Percentiles rank a stretch among this genome's conserved stretches.
These are phyloP conservation scores for Rattus rattus DNA, from an alignment of 2,113 vertebrate genomes.

Conservation along the genomic window DNA sequence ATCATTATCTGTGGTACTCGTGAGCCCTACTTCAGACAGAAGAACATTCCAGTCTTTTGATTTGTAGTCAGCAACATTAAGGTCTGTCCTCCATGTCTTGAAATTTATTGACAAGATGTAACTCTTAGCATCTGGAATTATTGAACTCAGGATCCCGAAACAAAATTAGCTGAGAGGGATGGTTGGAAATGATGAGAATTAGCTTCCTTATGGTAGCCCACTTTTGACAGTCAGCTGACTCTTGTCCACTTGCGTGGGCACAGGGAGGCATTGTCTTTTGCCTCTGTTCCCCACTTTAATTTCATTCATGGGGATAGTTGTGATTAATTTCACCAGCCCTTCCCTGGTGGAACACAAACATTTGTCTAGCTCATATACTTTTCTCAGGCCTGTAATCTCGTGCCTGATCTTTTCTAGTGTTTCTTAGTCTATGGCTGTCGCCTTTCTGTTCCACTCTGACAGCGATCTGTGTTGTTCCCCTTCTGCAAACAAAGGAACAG, in stretches of 20 bases:
- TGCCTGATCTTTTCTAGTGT: conserved; percentile 68
- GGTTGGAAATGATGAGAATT: not conserved
- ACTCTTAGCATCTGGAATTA: not conserved
- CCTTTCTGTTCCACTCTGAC: conserved; percentile 79
- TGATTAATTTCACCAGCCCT: not conserved
- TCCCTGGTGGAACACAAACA: not conserved
- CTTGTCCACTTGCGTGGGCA: not conserved
- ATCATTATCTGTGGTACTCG: not conserved
- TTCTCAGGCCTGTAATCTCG: not conserved
- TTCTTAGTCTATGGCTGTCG: conserved; percentile 57
- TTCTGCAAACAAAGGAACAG: conserved; percentile 75
- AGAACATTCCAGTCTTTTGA: not conserved
- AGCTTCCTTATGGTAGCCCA: not conserved
- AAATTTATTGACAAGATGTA: not conserved
- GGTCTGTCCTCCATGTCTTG: not conserved
- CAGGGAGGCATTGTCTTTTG: not conserved
- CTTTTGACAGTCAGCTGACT: not conserved
- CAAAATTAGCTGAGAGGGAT: not conserved
- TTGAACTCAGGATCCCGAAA: not conserved
- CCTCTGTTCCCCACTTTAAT: not conserved
- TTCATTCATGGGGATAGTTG: not conserved
- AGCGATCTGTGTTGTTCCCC: conserved; percentile 78
- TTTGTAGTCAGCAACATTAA: not conserved
- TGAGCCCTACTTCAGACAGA: not conserved
- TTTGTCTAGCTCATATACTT: not conserved